Evolutionary conservation across 2,888 invertebrate species (phyloP), one percentile per base, ranked within the genome.

Genomic region (Noctua comes): DNA sequence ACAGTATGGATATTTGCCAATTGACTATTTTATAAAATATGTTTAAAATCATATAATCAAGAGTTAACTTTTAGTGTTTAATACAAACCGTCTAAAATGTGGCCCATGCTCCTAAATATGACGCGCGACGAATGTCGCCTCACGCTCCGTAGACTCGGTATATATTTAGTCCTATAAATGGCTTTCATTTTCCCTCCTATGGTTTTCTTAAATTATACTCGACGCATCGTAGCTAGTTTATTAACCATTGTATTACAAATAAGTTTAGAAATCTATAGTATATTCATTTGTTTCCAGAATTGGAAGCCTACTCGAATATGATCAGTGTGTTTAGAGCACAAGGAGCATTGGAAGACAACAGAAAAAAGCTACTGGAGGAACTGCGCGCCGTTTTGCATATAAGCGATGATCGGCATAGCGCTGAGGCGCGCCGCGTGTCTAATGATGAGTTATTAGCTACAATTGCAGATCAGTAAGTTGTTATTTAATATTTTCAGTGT

Each of bases 281-380:
- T 85, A 88, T 91, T 92, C 90, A 87, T 93, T 93, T 95, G 92
- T 92, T 97, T 97, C 77, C 94, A 99, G 99, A 99, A 97, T 96
- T 99, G 94, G 99, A 99, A 97, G 99, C 99, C 88, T 99, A 99
- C 97, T 98, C 98, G 91, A 98, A 98, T 95, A 97, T 99, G 94
- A 98, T 99, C 81, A 98, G 98, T 93, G 99, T 98, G 90, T 98
- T 99, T 94, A 97, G 99, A 96, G 99, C 99, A 91, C 99, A 99
- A 97, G 99, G 99, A 88, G 97, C 98, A 92, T 97, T 99, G 82
- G 98, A 98, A 93, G 98, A 98, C 91, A 98, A 98, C 92, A 99
- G 99, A 97, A 98, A 98, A 93, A 98, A 98, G 95, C 96, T 99
- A 91, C 97, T 99, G 74, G 98, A 98, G 93, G 98, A 99, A 93